Evolutionary conservation across 2,113 vertebrate genomes (phyloP).

Genomic region (Baryphthengus martii): DNA sequence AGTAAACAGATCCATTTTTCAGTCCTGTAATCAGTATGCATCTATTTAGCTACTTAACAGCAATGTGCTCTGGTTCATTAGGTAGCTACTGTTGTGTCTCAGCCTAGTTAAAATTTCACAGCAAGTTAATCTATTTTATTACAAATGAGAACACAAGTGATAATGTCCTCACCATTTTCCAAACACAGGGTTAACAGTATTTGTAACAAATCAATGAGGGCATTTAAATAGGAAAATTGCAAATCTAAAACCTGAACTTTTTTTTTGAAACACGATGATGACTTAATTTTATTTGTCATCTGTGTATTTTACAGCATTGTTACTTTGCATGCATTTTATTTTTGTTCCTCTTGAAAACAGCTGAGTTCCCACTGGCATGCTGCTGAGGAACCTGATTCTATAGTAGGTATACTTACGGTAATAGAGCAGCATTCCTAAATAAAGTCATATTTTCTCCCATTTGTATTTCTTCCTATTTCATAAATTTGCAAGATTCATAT

Average conservation of each 20-base stretch:
- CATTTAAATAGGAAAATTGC: conserved; percentile 68
- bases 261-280: conserved; percentile 53
- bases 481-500: background rate
- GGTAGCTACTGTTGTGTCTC: conserved; percentile 79
- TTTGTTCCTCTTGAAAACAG: background rate
- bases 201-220: conserved; percentile 72
- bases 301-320: conserved; percentile 52
- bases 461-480: background rate
- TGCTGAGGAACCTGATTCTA: background rate
- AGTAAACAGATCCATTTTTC: conserved; percentile 77
- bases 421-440: background rate
- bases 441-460: background rate
- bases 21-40: conserved; percentile 76
- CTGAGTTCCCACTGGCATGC: background rate
- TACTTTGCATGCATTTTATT: background rate
- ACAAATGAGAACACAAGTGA: conserved; percentile 79
- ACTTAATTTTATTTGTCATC: conserved; percentile 67
- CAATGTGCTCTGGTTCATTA: conserved; percentile 80
- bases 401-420: background rate
- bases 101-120: conserved; percentile 79
- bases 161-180: conserved; percentile 72
- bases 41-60: conserved; percentile 80
- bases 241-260: conserved; percentile 44
- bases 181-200: conserved; percentile 77
- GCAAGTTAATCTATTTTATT: conserved; percentile 82